Evolutionary conservation across 2,113 vertebrate genomes (phyloP).

Genomic region (Caretta caretta): DNA sequence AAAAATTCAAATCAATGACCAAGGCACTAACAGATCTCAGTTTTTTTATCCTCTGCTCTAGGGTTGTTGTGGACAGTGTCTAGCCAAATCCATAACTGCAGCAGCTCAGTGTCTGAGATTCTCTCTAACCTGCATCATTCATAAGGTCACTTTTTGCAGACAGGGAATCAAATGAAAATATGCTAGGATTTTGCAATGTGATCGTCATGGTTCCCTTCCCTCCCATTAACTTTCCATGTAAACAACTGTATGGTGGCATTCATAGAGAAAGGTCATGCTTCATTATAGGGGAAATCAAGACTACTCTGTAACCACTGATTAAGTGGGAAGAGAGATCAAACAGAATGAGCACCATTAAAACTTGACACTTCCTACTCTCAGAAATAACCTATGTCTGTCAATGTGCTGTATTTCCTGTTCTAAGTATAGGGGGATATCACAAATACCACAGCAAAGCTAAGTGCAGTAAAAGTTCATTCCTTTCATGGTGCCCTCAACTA

Average conservation of each 20-base stretch:
- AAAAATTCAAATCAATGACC: accelerated
- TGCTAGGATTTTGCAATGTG: background rate
- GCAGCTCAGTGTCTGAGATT: background rate
- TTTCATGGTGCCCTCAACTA: background rate
- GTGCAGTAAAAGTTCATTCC: background rate
- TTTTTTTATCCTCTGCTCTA: background rate
- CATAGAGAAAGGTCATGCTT: background rate
- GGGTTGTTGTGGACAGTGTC: accelerated
- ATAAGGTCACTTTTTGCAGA: slow-evolving; percentile 15
- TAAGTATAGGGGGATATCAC: background rate
- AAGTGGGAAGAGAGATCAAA: background rate
- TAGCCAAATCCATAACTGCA: background rate
- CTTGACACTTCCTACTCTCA: background rate
- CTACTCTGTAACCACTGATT: background rate
- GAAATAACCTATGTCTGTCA: background rate
- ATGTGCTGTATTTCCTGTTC: background rate
- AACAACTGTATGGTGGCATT: background rate
- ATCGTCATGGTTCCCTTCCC: background rate
- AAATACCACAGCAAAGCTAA: background rate
- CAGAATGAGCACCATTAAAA: background rate
- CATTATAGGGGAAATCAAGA: background rate
- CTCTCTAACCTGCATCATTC: accelerated
- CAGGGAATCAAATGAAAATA: background rate
- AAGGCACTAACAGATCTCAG: background rate
- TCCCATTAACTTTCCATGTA: background rate